phyloP scores from a whole-genome alignment of 2,797 vertebrate species.

The Sebastes nivosus region DNA sequence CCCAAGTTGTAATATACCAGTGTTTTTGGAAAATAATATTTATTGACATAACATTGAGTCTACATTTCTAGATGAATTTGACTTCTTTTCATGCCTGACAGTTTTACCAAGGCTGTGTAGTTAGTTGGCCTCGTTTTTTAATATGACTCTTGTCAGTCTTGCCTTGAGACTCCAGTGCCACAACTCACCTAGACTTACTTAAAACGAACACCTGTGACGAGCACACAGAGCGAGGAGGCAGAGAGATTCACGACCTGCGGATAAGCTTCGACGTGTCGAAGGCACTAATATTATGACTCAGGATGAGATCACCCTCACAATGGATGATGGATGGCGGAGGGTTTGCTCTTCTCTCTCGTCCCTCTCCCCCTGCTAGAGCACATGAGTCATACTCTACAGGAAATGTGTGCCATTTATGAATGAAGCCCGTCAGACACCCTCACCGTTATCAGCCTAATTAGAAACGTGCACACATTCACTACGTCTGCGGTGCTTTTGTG shows the following conservation, averaged over 20 bases:
- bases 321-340: constrained; percentile 51
- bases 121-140: background rate
- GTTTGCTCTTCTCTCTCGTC: constrained; percentile 34
- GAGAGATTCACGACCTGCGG: constrained; percentile 28
- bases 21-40: background rate
- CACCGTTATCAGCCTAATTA: constrained; percentile 52
- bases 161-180: background rate
- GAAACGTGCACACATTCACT: constrained; percentile 32
- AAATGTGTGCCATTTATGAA: constrained; percentile 68
- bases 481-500: constrained; percentile 12
- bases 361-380: constrained; percentile 22
- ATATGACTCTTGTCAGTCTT: background rate
- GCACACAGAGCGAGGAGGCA: background rate
- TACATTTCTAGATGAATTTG: background rate
- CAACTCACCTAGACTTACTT: background rate
- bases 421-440: constrained; percentile 54
- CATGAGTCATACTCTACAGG: constrained; percentile 69
- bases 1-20: background rate
- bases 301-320: constrained; percentile 72
- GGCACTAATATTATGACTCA: constrained; percentile 75
- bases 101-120: background rate
- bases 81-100: background rate
- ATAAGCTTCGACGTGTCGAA: constrained; percentile 59
- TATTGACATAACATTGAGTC: background rate
- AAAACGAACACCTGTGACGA: background rate